These are phyloP conservation scores for Heterochromis multidens DNA, from an alignment of 2,113 vertebrate genomes.

Conservation along the genomic window DNA sequence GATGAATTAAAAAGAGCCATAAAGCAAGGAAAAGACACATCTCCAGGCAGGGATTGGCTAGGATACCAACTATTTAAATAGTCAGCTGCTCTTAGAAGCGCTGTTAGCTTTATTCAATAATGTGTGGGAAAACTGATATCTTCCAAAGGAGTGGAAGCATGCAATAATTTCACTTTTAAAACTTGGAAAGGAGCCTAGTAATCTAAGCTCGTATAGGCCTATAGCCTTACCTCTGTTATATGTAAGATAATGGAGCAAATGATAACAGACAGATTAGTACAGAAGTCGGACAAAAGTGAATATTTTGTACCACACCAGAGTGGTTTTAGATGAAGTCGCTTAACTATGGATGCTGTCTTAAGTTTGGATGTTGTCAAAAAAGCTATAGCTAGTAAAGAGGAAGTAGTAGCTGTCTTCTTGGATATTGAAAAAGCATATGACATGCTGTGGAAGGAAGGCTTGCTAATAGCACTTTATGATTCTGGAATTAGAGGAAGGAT, in stretches of 20 bases:
- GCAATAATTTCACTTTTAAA: background rate
- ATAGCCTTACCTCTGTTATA: background rate
- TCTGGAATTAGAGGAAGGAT: background rate
- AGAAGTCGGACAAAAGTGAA: background rate
- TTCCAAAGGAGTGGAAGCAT: background rate
- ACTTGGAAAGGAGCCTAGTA: background rate
- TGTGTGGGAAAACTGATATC: background rate
- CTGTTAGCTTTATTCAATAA: fast-evolving
- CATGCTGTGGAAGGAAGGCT: background rate
- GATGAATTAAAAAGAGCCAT: fast-evolving
- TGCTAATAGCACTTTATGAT: background rate
- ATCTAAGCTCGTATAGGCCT: background rate
- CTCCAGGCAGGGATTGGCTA: fast-evolving
- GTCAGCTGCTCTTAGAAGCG: background rate
- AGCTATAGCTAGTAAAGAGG: background rate
- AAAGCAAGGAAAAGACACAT: background rate
- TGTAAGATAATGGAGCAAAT: background rate
- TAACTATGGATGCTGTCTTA: background rate
- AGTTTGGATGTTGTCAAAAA: too few species aligned
- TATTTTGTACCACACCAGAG: background rate
- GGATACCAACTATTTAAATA: background rate
- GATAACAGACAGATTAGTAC: background rate
- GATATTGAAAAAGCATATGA: background rate
- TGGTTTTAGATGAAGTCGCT: background rate
- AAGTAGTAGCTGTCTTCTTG: background rate